phyloP scores from a whole-genome alignment of 2,797 vertebrate species.

The Malacoctenus gilli region DNA sequence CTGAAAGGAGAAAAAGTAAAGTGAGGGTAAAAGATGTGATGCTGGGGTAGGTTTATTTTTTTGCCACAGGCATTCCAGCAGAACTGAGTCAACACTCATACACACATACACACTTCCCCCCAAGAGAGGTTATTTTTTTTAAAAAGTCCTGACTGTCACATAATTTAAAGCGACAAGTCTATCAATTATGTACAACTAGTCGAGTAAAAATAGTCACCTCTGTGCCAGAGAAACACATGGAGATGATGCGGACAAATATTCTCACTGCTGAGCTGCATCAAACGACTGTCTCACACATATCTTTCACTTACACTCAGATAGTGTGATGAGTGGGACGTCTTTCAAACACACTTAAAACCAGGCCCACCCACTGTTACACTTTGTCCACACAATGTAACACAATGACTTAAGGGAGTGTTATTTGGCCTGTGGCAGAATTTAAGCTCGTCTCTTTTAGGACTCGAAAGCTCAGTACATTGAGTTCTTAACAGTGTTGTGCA shows the following conservation, averaged over 20 bases:
- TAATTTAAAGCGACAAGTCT: slow-evolving; percentile 59
- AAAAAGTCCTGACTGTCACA: slow-evolving; percentile 20
- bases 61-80: too few relatives aligned
- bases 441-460: background rate
- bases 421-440: slow-evolving; percentile 1
- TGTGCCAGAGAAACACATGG: slow-evolving; percentile 4
- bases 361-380: slow-evolving; percentile 8
- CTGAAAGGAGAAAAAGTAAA: slow-evolving; percentile 1
- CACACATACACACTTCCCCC: slow-evolving; percentile 6
- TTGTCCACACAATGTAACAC: background rate
- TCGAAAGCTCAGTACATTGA: background rate
- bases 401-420: slow-evolving; percentile 7
- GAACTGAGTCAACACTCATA: too few relatives aligned
- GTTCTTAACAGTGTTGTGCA: too few relatives aligned
- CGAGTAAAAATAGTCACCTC: slow-evolving; percentile 50
- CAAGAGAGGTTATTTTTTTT: slow-evolving; percentile 20
- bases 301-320: background rate
- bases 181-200: slow-evolving; percentile 51
- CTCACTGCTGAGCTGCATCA: background rate
- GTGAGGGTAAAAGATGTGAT: too few relatives aligned
- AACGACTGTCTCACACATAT: background rate
- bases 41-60: too few relatives aligned
- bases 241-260: background rate
- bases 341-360: slow-evolving; percentile 9
- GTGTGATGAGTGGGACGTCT: slow-evolving; percentile 13